A percentile compares a stretch with the other conserved stretches of the same genome.
Evolutionary conservation across 2,888 invertebrate genomes (phyloP).

Genomic region (Caenorhabditis afra): DNA sequence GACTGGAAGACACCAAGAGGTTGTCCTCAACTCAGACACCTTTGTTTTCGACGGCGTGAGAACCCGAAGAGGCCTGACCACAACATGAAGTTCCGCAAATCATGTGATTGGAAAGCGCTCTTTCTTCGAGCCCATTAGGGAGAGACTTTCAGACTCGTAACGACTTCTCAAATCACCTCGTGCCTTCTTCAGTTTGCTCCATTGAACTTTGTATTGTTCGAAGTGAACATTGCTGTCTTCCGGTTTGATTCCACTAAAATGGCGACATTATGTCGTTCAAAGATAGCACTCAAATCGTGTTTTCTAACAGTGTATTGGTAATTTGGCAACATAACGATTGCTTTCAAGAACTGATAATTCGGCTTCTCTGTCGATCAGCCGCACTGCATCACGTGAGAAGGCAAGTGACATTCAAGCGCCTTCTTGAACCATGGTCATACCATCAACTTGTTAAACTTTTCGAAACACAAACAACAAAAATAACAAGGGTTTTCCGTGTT

Average conservation of each 20-base stretch:
- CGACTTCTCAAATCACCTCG: not conserved
- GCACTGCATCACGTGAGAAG: conserved; percentile 39
- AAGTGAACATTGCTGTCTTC: conserved; percentile 18
- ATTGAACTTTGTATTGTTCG: conserved; percentile 20
- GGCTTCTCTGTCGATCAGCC: not conserved
- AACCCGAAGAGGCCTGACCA: not conserved
- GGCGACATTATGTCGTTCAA: conserved; percentile 55
- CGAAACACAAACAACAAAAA: conserved; percentile 56
- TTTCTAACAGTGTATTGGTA: conserved; percentile 35
- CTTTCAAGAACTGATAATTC: conserved; percentile 33
- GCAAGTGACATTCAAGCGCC: conserved; percentile 35
- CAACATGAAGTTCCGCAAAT: not conserved
- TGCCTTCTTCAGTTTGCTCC: not conserved
- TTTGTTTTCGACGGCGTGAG: not conserved
- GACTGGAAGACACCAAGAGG: not conserved
- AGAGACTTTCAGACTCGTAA: too few species aligned
- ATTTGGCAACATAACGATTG: conserved; percentile 17
- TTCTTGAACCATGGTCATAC: conserved; percentile 48
- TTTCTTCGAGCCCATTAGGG: too few species aligned
- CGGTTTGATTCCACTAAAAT: conserved; percentile 20
- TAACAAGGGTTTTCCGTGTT: conserved; percentile 55
- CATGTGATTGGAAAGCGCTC: not conserved
- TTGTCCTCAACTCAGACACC: not conserved
- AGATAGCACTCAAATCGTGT: conserved; percentile 43
- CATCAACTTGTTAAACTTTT: conserved; percentile 57